Conservation (phyloP, 2,797 vertebrate genomes). For the Lepus townsendii region DNA sequence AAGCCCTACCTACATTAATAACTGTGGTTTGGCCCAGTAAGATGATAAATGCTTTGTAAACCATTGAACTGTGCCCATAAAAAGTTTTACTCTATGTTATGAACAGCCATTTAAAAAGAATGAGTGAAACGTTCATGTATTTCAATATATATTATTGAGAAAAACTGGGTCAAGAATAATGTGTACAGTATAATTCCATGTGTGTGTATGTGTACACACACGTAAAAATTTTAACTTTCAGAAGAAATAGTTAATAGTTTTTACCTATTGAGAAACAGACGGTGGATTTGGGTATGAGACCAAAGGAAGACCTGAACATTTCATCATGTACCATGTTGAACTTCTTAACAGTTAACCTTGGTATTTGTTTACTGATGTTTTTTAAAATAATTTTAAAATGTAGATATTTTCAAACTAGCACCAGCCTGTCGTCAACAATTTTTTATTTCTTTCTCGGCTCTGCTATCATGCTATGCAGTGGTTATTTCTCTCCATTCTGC, state of each 20-base stretch:
- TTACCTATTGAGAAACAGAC: not conserved
- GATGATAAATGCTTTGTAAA: not conserved
- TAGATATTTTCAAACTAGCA: not conserved
- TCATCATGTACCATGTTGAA: not conserved
- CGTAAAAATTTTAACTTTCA: not conserved
- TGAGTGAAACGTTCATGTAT: not conserved
- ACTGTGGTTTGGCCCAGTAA: not conserved
- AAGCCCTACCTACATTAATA: not conserved
- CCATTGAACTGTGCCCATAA: not conserved
- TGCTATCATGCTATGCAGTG: not conserved
- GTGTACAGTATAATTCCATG: too few species aligned
- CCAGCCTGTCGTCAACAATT: not conserved
- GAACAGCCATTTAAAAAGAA: not conserved
- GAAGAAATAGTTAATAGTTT: not conserved
- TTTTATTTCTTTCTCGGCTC: not conserved
- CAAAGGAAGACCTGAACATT: not conserved
- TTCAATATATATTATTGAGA: not conserved
- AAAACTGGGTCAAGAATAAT: conserved; percentile 5
- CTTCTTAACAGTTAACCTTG: not conserved
- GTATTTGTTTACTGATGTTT: not conserved
- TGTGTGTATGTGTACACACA: not conserved
- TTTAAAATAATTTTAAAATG: not conserved
- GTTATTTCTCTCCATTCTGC: conserved; percentile 1
- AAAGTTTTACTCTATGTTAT: not conserved
- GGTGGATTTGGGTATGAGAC: not conserved